Conservation (phyloP, 2,888 invertebrate genomes). For the Rhingia campestris region DNA sequence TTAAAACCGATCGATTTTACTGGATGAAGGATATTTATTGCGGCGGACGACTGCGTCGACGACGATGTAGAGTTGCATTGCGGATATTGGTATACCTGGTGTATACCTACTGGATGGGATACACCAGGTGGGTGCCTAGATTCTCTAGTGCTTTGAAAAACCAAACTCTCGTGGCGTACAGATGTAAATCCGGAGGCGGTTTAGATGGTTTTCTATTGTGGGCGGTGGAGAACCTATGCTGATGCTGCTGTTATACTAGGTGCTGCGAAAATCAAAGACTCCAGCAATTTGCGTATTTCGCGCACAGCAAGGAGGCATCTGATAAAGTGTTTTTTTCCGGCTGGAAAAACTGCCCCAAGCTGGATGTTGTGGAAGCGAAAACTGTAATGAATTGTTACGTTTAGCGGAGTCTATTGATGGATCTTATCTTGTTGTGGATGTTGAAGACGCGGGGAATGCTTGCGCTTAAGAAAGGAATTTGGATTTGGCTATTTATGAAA, state of each 20-base stretch:
- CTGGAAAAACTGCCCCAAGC: constrained; percentile 36
- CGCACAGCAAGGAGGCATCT: constrained; percentile 53
- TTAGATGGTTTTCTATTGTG: constrained; percentile 64
- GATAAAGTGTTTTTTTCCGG: constrained; percentile 45
- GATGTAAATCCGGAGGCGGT: constrained; percentile 70
- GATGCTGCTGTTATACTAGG: constrained; percentile 38
- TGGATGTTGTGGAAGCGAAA: constrained; percentile 19
- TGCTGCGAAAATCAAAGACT: constrained; percentile 37
- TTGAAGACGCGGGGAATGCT: constrained; percentile 6
- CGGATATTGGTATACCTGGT: constrained; percentile 13
- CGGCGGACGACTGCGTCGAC: constrained; percentile 34
- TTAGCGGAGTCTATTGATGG: constrained; percentile 41
- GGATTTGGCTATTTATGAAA: not conserved
- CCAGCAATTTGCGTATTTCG: constrained; percentile 58
- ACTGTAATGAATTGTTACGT: constrained; percentile 56
- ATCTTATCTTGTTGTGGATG: constrained; percentile 31
- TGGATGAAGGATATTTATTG: constrained; percentile 67
- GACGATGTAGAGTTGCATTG: constrained; percentile 23
- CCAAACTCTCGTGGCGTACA: constrained; percentile 32
- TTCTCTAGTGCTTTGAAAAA: not conserved
- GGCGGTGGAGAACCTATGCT: constrained; percentile 56
- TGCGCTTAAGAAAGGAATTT: not conserved
- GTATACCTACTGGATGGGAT: constrained; percentile 1
- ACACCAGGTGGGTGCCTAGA: constrained; percentile 62
- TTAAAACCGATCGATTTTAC: constrained; percentile 78